These are phyloP conservation scores for Megalopta genalis DNA, from an alignment of 1,140 invertebrate genomes.

Conservation along the genomic window DNA sequence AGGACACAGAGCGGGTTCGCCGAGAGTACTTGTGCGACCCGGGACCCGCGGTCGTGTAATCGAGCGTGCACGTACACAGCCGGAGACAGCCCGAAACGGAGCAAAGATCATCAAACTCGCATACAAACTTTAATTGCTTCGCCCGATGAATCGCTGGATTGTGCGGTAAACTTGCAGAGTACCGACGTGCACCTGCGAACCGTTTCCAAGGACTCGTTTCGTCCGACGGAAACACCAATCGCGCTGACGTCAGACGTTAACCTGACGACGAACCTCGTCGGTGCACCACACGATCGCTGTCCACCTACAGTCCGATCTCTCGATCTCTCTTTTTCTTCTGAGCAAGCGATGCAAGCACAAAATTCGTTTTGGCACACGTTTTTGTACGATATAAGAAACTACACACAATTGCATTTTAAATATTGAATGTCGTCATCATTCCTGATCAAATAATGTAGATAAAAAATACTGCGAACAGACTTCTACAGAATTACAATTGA, in stretches of 20 bases:
- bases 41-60: neutral
- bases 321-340: too few relatives aligned
- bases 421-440: too few relatives aligned
- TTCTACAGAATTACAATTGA: too few relatives aligned
- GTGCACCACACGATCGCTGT: neutral
- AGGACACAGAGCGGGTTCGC: too few relatives aligned
- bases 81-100: slow-evolving; percentile 15
- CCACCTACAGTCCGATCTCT: slow-evolving; percentile 15
- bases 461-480: too few relatives aligned
- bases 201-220: slow-evolving; percentile 36
- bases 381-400: too few relatives aligned
- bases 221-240: slow-evolving; percentile 56
- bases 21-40: too few relatives aligned
- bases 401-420: too few relatives aligned
- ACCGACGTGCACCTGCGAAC: slow-evolving; percentile 49
- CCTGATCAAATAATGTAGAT: too few relatives aligned
- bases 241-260: slow-evolving; percentile 58
- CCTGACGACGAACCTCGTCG: slow-evolving; percentile 10
- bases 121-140: slow-evolving; percentile 57
- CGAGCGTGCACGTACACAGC: slow-evolving; percentile 5
- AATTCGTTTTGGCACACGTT: too few relatives aligned
- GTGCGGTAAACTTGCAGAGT: slow-evolving; percentile 53
- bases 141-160: slow-evolving; percentile 57
- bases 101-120: slow-evolving; percentile 47
- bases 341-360: too few relatives aligned